A percentile compares a stretch with the other conserved stretches of the same genome.
Conservation (phyloP, 2,888 invertebrate species). For the Entomobrya multifasciata region DNA sequence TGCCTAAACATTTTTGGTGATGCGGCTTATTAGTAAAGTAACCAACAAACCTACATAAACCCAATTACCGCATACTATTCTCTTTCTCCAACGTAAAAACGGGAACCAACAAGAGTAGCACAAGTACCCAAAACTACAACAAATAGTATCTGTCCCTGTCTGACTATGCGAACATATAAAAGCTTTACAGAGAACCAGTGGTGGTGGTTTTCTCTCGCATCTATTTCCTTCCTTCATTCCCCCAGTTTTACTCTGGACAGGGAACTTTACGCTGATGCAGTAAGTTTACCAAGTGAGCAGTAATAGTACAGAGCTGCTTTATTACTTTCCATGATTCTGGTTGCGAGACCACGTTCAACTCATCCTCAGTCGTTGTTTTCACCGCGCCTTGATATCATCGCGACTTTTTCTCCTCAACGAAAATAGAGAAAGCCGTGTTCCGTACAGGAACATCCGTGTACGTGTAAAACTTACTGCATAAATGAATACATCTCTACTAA, state of each 20-base stretch:
- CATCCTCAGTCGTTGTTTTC: conserved; percentile 71
- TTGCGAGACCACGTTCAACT: conserved; percentile 64
- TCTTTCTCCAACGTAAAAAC: no score
- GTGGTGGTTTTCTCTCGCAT: background rate
- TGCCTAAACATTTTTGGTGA: no score
- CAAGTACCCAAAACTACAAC: no score
- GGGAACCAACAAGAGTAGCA: no score
- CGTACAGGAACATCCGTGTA: background rate
- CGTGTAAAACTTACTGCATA: background rate
- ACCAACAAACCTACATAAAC: no score
- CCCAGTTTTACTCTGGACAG: conserved; percentile 9
- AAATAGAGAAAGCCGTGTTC: conserved; percentile 1
- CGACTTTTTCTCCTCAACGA: conserved; percentile 56
- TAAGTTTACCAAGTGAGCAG: background rate
- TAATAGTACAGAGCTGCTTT: background rate
- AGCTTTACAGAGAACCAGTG: background rate
- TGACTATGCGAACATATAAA: no score
- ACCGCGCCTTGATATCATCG: conserved; percentile 69
- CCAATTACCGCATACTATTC: no score
- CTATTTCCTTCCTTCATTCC: conserved; percentile 33
- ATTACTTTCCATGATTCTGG: conserved; percentile 50
- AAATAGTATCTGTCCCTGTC: no score
- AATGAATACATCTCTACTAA: background rate
- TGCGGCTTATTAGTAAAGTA: no score
- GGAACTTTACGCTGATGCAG: background rate